Percentiles rank a stretch among this genome's conserved stretches.
These are phyloP conservation scores for Allobates femoralis DNA, from an alignment of 2,797 vertebrate genomes.

Conservation along the genomic window DNA sequence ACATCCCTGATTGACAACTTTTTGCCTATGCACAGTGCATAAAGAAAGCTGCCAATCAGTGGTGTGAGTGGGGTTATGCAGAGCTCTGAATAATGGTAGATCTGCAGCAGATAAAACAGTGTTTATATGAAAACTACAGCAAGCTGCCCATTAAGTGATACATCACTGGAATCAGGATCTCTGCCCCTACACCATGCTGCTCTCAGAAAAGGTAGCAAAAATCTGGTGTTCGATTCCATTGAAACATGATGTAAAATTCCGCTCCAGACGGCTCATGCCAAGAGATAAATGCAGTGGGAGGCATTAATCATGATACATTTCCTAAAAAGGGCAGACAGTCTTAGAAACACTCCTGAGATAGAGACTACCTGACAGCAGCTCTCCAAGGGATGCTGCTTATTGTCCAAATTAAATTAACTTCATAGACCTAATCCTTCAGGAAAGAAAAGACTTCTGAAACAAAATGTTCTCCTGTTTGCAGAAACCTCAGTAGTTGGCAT, in stretches of 20 bases:
- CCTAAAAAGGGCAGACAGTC: conserved; percentile 36
- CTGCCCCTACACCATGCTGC: too few relatives aligned
- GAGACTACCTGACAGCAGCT: conserved; percentile 59
- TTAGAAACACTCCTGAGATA: conserved; percentile 41
- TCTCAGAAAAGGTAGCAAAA: too few relatives aligned
- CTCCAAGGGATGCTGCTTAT: conserved; percentile 58
- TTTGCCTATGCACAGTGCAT: too few relatives aligned
- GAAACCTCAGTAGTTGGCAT: conserved; percentile 60
- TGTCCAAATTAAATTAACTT: conserved; percentile 67
- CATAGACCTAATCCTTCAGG: conserved; percentile 54
- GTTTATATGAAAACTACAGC: too few relatives aligned
- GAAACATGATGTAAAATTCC: neutral
- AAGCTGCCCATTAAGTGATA: too few relatives aligned
- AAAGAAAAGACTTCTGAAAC: conserved; percentile 50
- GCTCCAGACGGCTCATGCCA: neutral
- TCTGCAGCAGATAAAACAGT: too few relatives aligned
- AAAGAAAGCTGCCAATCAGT: too few relatives aligned
- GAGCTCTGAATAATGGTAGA: too few relatives aligned
- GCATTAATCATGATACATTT: conserved; percentile 20
- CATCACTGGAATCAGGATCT: too few relatives aligned
- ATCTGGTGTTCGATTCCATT: too few relatives aligned
- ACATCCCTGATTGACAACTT: too few relatives aligned
- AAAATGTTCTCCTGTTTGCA: conserved; percentile 63
- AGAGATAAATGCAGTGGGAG: neutral
- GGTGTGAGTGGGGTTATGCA: too few relatives aligned